Percentiles rank a stretch among this genome's conserved stretches.
Conservation (phyloP, 1,140 invertebrate genomes). For the Goniozus legneri region DNA sequence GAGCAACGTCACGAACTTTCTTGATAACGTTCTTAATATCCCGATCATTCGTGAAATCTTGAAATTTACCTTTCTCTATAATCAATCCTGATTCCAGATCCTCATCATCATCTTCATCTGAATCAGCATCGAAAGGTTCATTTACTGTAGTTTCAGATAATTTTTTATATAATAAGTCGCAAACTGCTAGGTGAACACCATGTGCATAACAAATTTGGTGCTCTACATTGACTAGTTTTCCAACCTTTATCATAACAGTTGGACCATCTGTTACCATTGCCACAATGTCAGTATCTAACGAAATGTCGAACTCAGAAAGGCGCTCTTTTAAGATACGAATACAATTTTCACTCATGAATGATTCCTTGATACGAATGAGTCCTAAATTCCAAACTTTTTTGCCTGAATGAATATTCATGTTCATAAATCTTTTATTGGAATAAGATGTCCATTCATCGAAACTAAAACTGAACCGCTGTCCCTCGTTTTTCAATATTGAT, state of each 20-base stretch:
- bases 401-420: constrained; percentile 6
- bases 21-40: constrained; percentile 3
- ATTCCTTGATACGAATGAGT: constrained; percentile 5
- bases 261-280: constrained; percentile 15
- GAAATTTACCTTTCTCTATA: not conserved
- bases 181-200: constrained; percentile 12
- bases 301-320: not conserved
- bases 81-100: not conserved
- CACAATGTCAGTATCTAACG: not conserved
- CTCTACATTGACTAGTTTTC: constrained; percentile 12
- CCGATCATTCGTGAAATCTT: not conserved
- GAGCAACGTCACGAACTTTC: constrained; percentile 14
- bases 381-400: constrained; percentile 7
- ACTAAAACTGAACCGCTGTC: constrained; percentile 1
- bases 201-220: constrained; percentile 21
- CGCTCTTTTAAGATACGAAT: not conserved
- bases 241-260: constrained; percentile 19
- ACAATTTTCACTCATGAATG: constrained; percentile 1
- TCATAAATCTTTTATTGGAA: constrained; percentile 9
- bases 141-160: not conserved
- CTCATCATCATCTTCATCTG: not conserved
- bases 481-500: not conserved
- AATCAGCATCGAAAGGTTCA: not conserved
- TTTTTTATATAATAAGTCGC: constrained; percentile 16
- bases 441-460: constrained; percentile 10